Evolutionary conservation across 1,140 invertebrate genomes (phyloP), one percentile per base, ranked within the genome.

Genomic region (Holotrichia oblita): DNA sequence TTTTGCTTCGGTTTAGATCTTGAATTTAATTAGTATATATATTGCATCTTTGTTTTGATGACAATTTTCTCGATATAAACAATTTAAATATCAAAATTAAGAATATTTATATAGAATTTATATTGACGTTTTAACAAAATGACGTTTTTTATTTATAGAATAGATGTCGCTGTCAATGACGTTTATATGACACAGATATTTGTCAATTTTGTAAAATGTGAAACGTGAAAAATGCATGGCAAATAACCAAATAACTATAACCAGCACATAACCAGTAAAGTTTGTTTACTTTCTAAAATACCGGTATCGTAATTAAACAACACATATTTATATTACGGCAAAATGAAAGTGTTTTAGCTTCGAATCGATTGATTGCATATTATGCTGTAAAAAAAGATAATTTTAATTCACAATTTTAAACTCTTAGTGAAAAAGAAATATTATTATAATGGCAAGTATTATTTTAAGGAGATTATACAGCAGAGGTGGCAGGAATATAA

Each of bases 381-480:
- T 73, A 73, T 73, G 72, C 7, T 3, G 27, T 40, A 73, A 41
- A 40, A 7, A 7, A 7, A 17, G 8, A 73, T 0, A n/a, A n/a
- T n/a, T n/a, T n/a, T 73, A 73, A 40, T 73, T 41, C 6, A 40
- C 72, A 27, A 27, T 73, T 73, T 73, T 73, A n/a, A 73, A 40
- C n/a, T 24, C 10, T 20, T 24, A 73, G 4, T 40, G 9, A 24
- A 73, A 73, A 73, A 27, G 7, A 27, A 73, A 9, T 64, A 73
- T 73, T 73, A n/a, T n/a, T n/a, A n/a, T n/a, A n/a, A 73, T 73
- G 72, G 72, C 72, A 73, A 34, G n/a, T 41, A 41, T 73, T 73
- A 41, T 73, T 73, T 10, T 73, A 73, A 73, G 72, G 40, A 73
- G 27, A n/a, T 73, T 73, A n/a, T 73, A 27, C 20, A 41, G n/a